Evolutionary conservation across 2,797 vertebrate genomes (phyloP).

Genomic region (Rhodeus uyekii): DNA sequence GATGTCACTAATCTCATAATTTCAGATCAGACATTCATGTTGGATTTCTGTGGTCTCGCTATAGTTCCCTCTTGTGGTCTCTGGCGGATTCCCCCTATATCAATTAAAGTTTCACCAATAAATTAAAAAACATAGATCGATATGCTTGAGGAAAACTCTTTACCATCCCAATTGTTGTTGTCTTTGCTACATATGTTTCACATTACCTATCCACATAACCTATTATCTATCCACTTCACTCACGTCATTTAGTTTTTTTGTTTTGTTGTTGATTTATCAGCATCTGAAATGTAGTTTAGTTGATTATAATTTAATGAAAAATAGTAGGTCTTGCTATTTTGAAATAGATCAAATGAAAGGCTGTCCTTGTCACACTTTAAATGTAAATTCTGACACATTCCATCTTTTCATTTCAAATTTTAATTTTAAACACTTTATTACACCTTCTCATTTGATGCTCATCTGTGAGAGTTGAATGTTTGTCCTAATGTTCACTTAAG

Average conservation of each 20-base stretch:
- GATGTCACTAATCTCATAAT: neutral
- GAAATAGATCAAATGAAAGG: neutral
- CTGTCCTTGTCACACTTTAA: neutral
- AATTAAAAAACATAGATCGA: neutral
- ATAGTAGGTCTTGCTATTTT: neutral
- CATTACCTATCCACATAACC: no score
- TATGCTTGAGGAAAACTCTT: neutral
- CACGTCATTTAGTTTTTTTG: neutral
- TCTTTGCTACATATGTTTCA: neutral
- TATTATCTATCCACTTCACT: neutral
- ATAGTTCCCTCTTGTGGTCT: neutral
- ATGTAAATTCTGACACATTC: slow-evolving; percentile 9
- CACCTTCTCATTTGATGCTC: neutral
- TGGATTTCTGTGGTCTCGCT: neutral
- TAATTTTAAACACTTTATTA: neutral
- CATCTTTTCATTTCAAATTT: neutral
- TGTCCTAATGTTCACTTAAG: neutral
- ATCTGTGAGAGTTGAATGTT: neutral
- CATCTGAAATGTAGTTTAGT: neutral
- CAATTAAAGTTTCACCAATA: neutral
- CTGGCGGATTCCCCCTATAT: neutral
- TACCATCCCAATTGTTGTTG: neutral
- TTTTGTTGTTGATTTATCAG: neutral
- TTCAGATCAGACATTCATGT: neutral
- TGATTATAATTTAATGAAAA: neutral